phyloP scores from a whole-genome alignment of 2,113 vertebrate species.

The Paedocypris sp. region DNA sequence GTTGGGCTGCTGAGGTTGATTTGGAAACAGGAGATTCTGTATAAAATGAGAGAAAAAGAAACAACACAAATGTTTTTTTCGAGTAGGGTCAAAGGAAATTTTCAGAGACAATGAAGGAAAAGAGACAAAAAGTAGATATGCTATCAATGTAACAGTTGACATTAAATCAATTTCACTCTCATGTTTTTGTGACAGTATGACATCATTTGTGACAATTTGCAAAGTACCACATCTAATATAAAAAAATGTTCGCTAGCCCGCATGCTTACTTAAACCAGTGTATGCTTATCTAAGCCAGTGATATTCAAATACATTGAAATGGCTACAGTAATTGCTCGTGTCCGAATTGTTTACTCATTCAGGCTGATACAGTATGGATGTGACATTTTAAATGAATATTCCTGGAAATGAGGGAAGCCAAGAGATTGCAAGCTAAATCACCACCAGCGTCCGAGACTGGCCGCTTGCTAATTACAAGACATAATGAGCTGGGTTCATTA shows the following conservation, averaged over 20 bases:
- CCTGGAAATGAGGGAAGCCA: not conserved
- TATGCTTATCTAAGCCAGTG: constrained; percentile 22
- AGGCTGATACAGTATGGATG: not conserved
- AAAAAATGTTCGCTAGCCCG: not conserved
- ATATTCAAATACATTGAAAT: constrained; percentile 36
- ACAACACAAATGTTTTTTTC: constrained; percentile 33
- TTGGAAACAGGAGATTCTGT: constrained; percentile 94
- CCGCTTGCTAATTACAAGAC: constrained; percentile 28
- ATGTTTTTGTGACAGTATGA: no score
- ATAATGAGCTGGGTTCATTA: constrained; percentile 31
- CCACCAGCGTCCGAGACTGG: constrained; percentile 5
- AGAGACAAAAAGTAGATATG: no score
- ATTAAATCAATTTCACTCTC: no score
- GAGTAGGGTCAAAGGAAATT: no score
- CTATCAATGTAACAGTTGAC: no score
- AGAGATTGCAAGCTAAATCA: not conserved
- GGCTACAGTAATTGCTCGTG: constrained; percentile 23
- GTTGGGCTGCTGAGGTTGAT: constrained; percentile 90
- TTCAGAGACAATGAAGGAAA: not conserved
- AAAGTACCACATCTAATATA: no score
- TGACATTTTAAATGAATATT: not conserved
- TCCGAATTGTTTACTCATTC: constrained; percentile 16
- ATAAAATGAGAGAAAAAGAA: constrained; percentile 37
- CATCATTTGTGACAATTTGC: no score
- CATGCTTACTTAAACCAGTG: not conserved